phyloP scores from a whole-genome alignment of 2,888 invertebrate genomes.

The Pyrocoelia pectoralis region DNA sequence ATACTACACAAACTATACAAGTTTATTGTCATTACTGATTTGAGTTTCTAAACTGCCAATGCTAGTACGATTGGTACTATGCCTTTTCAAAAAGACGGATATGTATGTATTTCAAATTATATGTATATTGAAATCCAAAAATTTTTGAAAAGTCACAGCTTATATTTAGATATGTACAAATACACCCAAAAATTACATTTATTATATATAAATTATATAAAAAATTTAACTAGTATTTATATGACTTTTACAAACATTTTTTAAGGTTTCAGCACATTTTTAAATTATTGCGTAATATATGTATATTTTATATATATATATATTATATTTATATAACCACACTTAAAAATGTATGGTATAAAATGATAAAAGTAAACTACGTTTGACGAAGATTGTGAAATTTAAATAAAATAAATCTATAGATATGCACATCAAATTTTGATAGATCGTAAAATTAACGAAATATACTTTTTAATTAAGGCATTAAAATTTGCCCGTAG shows the following conservation, averaged over 20 bases:
- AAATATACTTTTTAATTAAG: conserved; percentile 22
- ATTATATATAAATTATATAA: conserved; percentile 57
- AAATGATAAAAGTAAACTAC: conserved; percentile 27
- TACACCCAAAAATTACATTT: conserved; percentile 55
- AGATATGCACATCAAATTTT: conserved; percentile 31
- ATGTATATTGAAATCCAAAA: conserved; percentile 26
- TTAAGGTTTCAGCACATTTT: conserved; percentile 36
- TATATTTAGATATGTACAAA: conserved; percentile 47
- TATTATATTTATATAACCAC: conserved; percentile 27
- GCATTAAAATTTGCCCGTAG: conserved; percentile 31
- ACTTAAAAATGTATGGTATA: conserved; percentile 29
- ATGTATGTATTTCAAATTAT: conserved; percentile 20
- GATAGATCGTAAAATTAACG: conserved; percentile 14
- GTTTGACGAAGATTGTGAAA: conserved; percentile 19
- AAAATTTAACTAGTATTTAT: conserved; percentile 56
- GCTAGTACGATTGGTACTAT: conserved; percentile 16
- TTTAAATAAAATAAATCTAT: conserved; percentile 17
- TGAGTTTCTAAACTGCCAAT: conserved; percentile 31
- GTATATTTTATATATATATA: conserved; percentile 28
- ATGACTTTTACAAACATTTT: conserved; percentile 43
- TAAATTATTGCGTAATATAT: conserved; percentile 32
- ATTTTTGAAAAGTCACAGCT: conserved; percentile 31
- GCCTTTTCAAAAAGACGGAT: conserved; percentile 23
- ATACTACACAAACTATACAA: conserved; percentile 22
- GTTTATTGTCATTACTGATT: conserved; percentile 43